phyloP scores from a whole-genome alignment of 2,888 invertebrate genomes.

The Eustalomyia histrio region DNA sequence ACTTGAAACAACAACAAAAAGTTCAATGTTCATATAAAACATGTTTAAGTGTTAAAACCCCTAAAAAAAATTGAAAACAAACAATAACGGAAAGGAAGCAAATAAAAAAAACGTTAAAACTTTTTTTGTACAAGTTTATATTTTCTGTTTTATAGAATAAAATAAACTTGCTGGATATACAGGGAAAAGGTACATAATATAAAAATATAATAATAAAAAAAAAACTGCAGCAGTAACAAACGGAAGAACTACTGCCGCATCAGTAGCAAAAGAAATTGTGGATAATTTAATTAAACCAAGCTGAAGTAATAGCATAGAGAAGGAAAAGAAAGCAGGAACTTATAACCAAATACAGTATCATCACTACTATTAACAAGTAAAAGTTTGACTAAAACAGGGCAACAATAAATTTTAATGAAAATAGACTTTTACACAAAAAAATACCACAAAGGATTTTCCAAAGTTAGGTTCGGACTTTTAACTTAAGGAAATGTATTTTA shows the following conservation, averaged over 20 bases:
- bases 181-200: background rate
- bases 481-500: too few species aligned
- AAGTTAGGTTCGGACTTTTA: too few species aligned
- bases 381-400: too few species aligned
- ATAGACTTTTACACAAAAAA: too few species aligned
- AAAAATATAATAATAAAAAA: background rate
- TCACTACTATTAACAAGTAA: background rate
- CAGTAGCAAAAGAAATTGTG: background rate
- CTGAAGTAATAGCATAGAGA: conserved; percentile 20
- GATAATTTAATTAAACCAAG: conserved; percentile 51
- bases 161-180: background rate
- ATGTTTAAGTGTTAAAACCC: conserved; percentile 51
- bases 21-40: conserved; percentile 59
- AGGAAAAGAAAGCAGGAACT: background rate
- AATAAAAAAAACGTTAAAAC: background rate
- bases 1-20: conserved; percentile 22
- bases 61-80: conserved; percentile 19
- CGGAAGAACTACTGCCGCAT: too few species aligned
- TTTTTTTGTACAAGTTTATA: conserved; percentile 27
- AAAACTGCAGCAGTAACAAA: background rate
- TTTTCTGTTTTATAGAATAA: conserved; percentile 33
- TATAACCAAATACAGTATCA: background rate
- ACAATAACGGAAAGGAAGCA: background rate
- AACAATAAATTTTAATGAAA: too few species aligned
- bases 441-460: too few species aligned